These are phyloP conservation scores for Tolypeutes matacus DNA, from an alignment of 2,797 vertebrate genomes.

Conservation along the genomic window DNA sequence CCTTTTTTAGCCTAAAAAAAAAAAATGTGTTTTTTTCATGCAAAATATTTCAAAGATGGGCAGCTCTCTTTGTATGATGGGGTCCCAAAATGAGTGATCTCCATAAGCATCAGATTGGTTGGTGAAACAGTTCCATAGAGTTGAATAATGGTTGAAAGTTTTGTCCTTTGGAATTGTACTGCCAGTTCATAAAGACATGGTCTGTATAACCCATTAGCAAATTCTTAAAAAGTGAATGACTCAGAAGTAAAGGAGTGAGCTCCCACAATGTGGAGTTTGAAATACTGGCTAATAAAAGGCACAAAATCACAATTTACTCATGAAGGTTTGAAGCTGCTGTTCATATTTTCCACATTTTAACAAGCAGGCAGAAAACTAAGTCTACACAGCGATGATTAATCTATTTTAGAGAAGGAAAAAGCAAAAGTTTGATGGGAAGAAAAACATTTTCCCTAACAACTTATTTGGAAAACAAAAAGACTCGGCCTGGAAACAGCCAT, in stretches of 20 bases:
- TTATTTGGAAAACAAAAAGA: slow-evolving; percentile 71
- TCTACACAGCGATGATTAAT: slow-evolving; percentile 48
- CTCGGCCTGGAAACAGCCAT: slow-evolving; percentile 55
- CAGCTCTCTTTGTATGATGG: background rate
- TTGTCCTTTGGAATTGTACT: slow-evolving; percentile 32
- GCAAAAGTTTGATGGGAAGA: slow-evolving; percentile 58
- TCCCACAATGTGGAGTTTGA: background rate
- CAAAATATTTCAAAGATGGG: slow-evolving; percentile 1
- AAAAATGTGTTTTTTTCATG: background rate
- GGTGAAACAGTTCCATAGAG: background rate
- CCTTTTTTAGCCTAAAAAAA: background rate
- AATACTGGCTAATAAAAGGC: slow-evolving; percentile 66
- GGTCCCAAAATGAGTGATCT: slow-evolving; percentile 7
- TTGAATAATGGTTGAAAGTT: background rate
- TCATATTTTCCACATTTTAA: slow-evolving; percentile 72
- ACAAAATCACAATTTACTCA: slow-evolving; percentile 64
- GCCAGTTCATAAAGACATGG: slow-evolving; percentile 22
- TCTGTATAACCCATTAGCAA: slow-evolving; percentile 29
- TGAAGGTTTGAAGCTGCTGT: slow-evolving; percentile 54
- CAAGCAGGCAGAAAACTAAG: slow-evolving; percentile 60
- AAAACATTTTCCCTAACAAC: slow-evolving; percentile 59
- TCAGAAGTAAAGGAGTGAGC: background rate
- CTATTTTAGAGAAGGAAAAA: slow-evolving; percentile 69
- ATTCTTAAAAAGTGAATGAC: background rate
- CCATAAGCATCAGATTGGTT: background rate